Conservation (phyloP, 2,113 vertebrate genomes). For the Amphiprion ocellaris region DNA sequence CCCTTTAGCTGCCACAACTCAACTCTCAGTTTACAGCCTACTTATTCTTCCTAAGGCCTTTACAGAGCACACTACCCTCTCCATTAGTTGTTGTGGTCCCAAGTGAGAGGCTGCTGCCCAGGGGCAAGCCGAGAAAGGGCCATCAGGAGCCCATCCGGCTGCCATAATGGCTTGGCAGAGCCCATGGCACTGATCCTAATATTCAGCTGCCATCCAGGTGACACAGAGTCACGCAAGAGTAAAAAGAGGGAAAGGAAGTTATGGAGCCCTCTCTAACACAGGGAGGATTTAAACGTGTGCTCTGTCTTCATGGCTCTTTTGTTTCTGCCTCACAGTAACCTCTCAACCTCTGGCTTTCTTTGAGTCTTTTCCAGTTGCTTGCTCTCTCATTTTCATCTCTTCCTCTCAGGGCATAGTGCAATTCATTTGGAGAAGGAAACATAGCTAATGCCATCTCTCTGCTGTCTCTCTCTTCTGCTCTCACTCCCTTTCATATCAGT, state of each 20-base stretch:
- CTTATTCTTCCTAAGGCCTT: constrained; percentile 80
- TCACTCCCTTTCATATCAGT: constrained; percentile 67
- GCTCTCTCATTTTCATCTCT: constrained; percentile 63
- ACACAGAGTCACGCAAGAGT: constrained; percentile 57
- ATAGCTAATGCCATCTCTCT: constrained; percentile 64
- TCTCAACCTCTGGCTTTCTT: constrained; percentile 57
- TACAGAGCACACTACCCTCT: constrained; percentile 72
- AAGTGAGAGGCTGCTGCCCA: constrained; percentile 73
- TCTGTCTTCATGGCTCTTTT: constrained; percentile 47
- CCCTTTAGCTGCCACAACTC: constrained; percentile 78
- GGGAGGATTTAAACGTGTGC: constrained; percentile 49
- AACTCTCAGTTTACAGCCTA: constrained; percentile 79
- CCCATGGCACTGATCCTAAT: constrained; percentile 77
- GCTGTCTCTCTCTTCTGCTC: constrained; percentile 47
- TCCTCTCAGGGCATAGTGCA: constrained; percentile 62
- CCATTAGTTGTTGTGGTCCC: constrained; percentile 79
- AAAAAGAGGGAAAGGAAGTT: constrained; percentile 50
- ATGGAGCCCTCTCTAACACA: constrained; percentile 52
- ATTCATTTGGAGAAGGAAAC: constrained; percentile 72
- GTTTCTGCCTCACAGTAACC: constrained; percentile 65
- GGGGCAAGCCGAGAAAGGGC: constrained; percentile 71
- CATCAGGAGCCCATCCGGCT: constrained; percentile 76
- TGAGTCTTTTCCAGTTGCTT: constrained; percentile 51
- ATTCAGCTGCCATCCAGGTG: constrained; percentile 74
- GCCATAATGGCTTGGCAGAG: constrained; percentile 77